phyloP scores from a whole-genome alignment of 1,140 invertebrate genomes.

The Zaprionus inermis region DNA sequence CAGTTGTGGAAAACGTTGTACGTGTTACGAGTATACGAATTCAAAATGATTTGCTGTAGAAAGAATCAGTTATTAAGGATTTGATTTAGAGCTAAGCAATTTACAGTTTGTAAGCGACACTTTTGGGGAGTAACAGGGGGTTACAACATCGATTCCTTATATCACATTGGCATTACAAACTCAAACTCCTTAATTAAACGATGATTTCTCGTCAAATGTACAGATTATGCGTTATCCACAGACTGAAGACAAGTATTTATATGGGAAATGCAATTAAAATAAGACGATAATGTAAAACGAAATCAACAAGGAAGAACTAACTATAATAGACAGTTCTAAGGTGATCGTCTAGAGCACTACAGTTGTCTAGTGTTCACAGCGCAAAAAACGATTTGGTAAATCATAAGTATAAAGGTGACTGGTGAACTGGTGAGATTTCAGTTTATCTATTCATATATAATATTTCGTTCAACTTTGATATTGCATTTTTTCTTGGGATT shows the following conservation, averaged over 20 bases:
- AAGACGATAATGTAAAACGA: constrained; percentile 15
- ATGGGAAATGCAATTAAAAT: constrained; percentile 18
- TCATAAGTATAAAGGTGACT: constrained; percentile 35
- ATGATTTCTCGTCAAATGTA: constrained; percentile 31
- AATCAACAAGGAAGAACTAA: constrained; percentile 4
- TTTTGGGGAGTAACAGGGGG: constrained; percentile 20
- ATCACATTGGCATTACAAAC: constrained; percentile 17
- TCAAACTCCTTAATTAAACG: constrained; percentile 5
- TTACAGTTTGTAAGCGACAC: constrained; percentile 31
- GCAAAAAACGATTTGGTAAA: constrained; percentile 18
- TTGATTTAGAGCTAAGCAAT: constrained; percentile 10
- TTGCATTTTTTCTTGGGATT: constrained; percentile 41
- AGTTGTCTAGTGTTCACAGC: constrained; percentile 45
- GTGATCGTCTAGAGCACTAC: constrained; percentile 70
- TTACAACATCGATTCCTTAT: constrained; percentile 42
- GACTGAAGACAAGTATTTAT: constrained; percentile 55
- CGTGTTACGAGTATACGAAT: background rate
- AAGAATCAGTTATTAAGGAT: constrained; percentile 18
- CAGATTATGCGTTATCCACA: constrained; percentile 50
- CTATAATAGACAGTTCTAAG: constrained; percentile 18
- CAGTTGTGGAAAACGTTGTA: constrained; percentile 52
- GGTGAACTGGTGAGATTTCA: constrained; percentile 54
- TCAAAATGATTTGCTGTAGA: constrained; percentile 21
- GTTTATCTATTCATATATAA: constrained; percentile 36
- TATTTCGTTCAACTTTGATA: constrained; percentile 1